These are phyloP conservation scores for Drosophila sulfurigaster DNA, from an alignment of 1,140 invertebrate genomes.

Conservation along the genomic window DNA sequence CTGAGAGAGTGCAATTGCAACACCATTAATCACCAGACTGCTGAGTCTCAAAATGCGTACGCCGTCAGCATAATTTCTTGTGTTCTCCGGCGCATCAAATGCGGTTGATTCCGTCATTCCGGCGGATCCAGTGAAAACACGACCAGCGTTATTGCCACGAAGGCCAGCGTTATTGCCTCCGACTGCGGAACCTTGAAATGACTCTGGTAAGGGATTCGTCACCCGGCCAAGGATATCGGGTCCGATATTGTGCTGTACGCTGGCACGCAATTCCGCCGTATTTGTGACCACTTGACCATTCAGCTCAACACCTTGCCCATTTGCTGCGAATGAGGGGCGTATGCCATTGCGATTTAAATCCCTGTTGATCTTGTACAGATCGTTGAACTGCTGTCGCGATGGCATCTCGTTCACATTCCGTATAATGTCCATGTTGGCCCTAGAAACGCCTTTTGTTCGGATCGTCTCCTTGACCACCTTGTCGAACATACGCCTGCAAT, in stretches of 20 bases:
- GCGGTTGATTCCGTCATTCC: conserved; percentile 25
- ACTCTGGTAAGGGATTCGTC: conserved; percentile 39
- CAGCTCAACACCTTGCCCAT: conserved; percentile 55
- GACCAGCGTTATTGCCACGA: not conserved
- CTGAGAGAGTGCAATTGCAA: not conserved
- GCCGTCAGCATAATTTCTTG: conserved; percentile 40
- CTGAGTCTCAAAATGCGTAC: conserved; percentile 39
- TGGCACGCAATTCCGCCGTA: conserved; percentile 56
- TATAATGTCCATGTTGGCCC: conserved; percentile 73
- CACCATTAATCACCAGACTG: conserved; percentile 37
- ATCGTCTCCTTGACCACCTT: conserved; percentile 71
- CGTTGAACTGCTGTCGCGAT: conserved; percentile 70
- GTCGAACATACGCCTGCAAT: conserved; percentile 66
- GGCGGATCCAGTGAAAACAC: not conserved
- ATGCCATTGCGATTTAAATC: conserved; percentile 62
- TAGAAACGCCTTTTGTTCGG: conserved; percentile 48
- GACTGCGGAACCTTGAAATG: not conserved
- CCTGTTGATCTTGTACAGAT: conserved; percentile 74
- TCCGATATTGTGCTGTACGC: conserved; percentile 68
- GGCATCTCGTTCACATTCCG: conserved; percentile 76
- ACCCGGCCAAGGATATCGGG: conserved; percentile 58
- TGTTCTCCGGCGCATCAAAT: conserved; percentile 12
- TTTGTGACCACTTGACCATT: conserved; percentile 61
- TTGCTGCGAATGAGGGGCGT: conserved; percentile 48
- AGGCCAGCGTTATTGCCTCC: too few relatives aligned